Conservation (phyloP, 1,140 invertebrate species). For the Anoplolepis gracilipes region DNA sequence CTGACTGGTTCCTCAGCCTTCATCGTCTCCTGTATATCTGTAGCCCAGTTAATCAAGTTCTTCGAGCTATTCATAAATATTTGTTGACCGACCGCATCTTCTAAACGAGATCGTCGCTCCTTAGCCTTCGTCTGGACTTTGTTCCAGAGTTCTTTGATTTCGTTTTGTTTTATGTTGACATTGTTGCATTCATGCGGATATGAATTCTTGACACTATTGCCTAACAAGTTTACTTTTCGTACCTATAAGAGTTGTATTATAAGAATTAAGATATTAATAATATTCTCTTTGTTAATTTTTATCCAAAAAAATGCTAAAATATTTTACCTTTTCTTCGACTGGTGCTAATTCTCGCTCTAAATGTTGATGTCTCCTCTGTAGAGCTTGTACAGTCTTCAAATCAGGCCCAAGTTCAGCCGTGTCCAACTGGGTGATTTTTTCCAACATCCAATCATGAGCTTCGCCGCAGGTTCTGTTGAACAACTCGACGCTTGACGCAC, state of each 20-base stretch:
- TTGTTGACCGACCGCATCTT: constrained; percentile 97
- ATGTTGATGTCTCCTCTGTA: constrained; percentile 95
- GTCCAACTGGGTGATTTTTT: constrained; percentile 95
- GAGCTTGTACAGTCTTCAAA: constrained; percentile 95
- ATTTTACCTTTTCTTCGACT: constrained; percentile 94
- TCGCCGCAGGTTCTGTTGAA: constrained; percentile 98
- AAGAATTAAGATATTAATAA: background rate
- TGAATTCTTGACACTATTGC: constrained; percentile 93
- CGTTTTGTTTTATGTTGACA: constrained; percentile 93
- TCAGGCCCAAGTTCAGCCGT: constrained; percentile 93
- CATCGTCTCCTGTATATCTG: constrained; percentile 92
- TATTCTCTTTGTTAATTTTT: background rate
- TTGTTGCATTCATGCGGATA: constrained; percentile 96
- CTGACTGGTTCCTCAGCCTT: constrained; percentile 93
- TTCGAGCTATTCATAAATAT: constrained; percentile 96
- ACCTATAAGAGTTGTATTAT: constrained; percentile 68
- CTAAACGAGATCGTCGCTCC: constrained; percentile 92
- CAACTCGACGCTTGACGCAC: constrained; percentile 96
- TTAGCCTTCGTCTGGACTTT: constrained; percentile 94
- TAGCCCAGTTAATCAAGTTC: constrained; percentile 92
- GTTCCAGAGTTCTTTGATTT: constrained; percentile 95
- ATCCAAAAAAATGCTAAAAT: background rate
- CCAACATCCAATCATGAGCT: constrained; percentile 97
- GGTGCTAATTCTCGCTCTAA: constrained; percentile 96
- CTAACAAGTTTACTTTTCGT: constrained; percentile 91